These are phyloP conservation scores for Dysidea cf. avara DNA, from an alignment of 37 sponge, comb jelly and placozoan species.

Conservation along the genomic window DNA sequence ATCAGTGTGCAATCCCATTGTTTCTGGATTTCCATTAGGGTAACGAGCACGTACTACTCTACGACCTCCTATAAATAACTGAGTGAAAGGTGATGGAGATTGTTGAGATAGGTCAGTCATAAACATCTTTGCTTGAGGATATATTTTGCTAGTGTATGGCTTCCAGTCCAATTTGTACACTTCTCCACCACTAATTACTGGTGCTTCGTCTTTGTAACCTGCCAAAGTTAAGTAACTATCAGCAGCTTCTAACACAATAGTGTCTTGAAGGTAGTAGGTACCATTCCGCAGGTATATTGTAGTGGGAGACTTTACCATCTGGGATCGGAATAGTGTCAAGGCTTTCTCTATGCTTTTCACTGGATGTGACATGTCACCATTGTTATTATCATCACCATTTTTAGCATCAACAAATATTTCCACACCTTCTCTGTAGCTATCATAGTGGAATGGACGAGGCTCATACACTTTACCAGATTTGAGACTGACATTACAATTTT, in stretches of 20 bases:
- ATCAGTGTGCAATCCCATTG: conserved; percentile 47
- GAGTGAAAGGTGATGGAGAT: conserved; percentile 22
- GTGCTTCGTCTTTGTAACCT: conserved; percentile 19
- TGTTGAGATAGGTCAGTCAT: conserved; percentile 53
- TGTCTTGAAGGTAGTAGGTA: conserved; percentile 11
- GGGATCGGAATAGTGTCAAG: conserved; percentile 7
- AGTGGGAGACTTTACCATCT: neutral
- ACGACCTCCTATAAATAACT: conserved; percentile 32
- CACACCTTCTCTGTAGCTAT: neutral
- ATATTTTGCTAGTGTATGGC: conserved; percentile 16
- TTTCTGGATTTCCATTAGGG: conserved; percentile 54
- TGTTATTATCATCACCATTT: conserved; percentile 26
- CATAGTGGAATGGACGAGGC: too few species aligned
- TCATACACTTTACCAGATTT: too few species aligned
- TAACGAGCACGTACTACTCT: conserved; percentile 53
- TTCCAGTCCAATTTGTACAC: conserved; percentile 41
- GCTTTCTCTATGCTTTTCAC: conserved; percentile 38
- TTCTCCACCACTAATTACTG: conserved; percentile 53
- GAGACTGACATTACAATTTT: too few species aligned
- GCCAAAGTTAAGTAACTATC: conserved; percentile 36
- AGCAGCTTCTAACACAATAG: conserved; percentile 10
- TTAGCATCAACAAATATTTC: conserved; percentile 11
- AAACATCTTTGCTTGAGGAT: conserved; percentile 19
- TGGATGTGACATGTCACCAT: conserved; percentile 36
- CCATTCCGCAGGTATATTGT: conserved; percentile 37